Percentiles rank a stretch among this genome's conserved stretches.
Evolutionary conservation across 2,888 invertebrate species (phyloP).

Genomic region (Lasioglossum figueresi): DNA sequence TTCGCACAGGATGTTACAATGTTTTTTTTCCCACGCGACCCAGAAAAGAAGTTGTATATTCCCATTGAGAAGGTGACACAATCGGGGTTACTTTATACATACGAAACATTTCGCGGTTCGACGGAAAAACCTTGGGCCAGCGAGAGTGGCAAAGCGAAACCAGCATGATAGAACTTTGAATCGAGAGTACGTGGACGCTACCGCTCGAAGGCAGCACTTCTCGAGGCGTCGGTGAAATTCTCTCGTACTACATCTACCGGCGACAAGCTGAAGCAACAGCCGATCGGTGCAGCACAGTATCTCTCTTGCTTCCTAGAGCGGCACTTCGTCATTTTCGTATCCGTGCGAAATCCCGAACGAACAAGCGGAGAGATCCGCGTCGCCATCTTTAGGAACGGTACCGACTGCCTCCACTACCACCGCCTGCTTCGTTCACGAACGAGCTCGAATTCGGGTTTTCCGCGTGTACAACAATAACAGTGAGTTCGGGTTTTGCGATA

Average conservation of each 20-base stretch:
- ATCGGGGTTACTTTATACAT: conserved; percentile 4
- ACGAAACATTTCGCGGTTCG: conserved; percentile 26
- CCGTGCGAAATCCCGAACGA: conserved; percentile 77
- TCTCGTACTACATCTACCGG: conserved; percentile 71
- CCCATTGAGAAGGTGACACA: conserved; percentile 38
- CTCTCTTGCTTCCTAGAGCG: conserved; percentile 68
- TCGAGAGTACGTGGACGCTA: conserved; percentile 38
- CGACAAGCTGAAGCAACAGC: conserved; percentile 61
- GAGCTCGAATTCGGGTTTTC: conserved; percentile 32
- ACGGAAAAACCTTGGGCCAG: conserved; percentile 33
- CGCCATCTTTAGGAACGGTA: conserved; percentile 78
- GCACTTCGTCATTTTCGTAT: conserved; percentile 74
- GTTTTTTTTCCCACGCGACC: conserved; percentile 43
- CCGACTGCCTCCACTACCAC: conserved; percentile 60
- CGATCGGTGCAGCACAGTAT: conserved; percentile 72
- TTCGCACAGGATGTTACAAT: conserved; percentile 15
- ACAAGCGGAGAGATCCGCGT: conserved; percentile 71
- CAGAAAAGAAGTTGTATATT: conserved; percentile 24
- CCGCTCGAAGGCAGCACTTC: conserved; percentile 58
- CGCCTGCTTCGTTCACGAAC: conserved; percentile 47
- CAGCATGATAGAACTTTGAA: conserved; percentile 34
- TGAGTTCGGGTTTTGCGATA: conserved; percentile 41
- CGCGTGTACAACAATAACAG: conserved; percentile 39
- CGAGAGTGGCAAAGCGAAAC: conserved; percentile 24
- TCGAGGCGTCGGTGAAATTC: conserved; percentile 25